Evolutionary conservation across 2,113 vertebrate genomes (phyloP), one percentile per base, ranked within the genome.

Genomic region (Gnathonemus longibarbis): DNA sequence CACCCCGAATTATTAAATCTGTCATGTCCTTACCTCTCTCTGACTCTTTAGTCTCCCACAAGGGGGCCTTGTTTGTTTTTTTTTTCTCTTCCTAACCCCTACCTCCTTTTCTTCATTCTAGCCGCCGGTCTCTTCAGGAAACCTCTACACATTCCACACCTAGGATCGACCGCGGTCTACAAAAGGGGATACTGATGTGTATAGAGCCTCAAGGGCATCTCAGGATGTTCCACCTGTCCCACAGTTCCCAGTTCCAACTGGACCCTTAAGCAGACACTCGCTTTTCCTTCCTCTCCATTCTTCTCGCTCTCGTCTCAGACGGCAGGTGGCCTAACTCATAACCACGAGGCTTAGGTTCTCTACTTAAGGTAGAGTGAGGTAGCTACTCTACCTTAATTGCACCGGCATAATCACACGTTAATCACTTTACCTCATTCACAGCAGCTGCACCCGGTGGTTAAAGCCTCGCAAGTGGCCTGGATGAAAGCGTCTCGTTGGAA

Each of bases 11-110:
- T 13, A 53, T 13, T 21, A 21, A 84, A 35, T 74, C 74, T 89
- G 74, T 89, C 88, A 89, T 27, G 27, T 53, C 49, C 70, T 83
- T 17, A 88, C 56, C 46, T 83, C 87, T n/a, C 39, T n/a, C 11
- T n/a, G 7, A 45, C 87, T 45, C 35, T 27, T 66, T 13, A 27
- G 62, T 27, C n/a, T 31, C 31, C 62, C 27, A 70, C 53, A 62
- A 7, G 35, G 52, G 48, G 17, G 74, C 11, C 31, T 31, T 35
- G 27, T 31, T 70, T 66, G 24, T n/a, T 27, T 66, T 13, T 46
- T 42, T 13, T 49, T 21, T 50, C 58, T 48, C 4, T 19, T 5
- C 13, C 35, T 19, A 24, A 88, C 24, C 35, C 35, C 17, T 27
- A 13, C 39, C 39, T 42, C 53, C 39, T 11, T 24, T 52, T 17